A percentile compares a stretch with the other conserved stretches of the same genome.
Evolutionary conservation across 64 coral and sea anemone genomes (phyloP).

Genomic region (Orbicella faveolata): DNA sequence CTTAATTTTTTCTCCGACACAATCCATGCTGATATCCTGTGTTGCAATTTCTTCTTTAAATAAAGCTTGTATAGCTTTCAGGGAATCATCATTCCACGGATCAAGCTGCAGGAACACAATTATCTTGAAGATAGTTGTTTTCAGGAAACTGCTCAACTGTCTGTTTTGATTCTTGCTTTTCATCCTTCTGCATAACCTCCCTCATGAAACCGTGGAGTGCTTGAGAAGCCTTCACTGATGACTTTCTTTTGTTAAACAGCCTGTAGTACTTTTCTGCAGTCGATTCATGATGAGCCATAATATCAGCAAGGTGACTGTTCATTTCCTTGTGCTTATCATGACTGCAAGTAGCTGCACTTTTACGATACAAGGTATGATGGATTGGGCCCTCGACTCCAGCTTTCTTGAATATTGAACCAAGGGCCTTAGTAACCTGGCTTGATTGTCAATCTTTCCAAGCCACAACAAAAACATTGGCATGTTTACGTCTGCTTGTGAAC

Average conservation of each 20-base stretch:
- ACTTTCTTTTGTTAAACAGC: constrained; percentile 20
- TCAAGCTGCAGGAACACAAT: background rate
- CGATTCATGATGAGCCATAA: constrained; percentile 46
- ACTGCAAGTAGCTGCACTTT: constrained; percentile 18
- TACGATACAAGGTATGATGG: constrained; percentile 36
- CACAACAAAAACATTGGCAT: constrained; percentile 33
- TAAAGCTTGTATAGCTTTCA: background rate
- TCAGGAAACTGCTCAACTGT: background rate
- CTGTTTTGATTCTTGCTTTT: background rate
- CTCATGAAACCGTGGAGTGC: constrained; percentile 1
- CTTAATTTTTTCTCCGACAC: constrained; percentile 36
- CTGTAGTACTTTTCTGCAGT: constrained; percentile 49
- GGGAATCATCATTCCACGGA: constrained; percentile 13
- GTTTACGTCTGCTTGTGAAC: constrained; percentile 14
- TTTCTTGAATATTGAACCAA: constrained; percentile 47
- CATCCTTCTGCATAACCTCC: background rate
- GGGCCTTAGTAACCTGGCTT: constrained; percentile 7
- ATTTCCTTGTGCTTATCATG: constrained; percentile 40
- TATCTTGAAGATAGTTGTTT: constrained; percentile 1
- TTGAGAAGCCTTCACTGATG: constrained; percentile 12
- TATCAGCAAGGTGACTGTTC: constrained; percentile 30
- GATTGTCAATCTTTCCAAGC: constrained; percentile 8
- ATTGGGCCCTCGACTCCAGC: constrained; percentile 30
- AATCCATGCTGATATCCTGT: constrained; percentile 20
- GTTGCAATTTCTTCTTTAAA: constrained; percentile 33